Evolutionary conservation across 2,888 invertebrate genomes (phyloP).

Genomic region (Sarcophaga rosellei): DNA sequence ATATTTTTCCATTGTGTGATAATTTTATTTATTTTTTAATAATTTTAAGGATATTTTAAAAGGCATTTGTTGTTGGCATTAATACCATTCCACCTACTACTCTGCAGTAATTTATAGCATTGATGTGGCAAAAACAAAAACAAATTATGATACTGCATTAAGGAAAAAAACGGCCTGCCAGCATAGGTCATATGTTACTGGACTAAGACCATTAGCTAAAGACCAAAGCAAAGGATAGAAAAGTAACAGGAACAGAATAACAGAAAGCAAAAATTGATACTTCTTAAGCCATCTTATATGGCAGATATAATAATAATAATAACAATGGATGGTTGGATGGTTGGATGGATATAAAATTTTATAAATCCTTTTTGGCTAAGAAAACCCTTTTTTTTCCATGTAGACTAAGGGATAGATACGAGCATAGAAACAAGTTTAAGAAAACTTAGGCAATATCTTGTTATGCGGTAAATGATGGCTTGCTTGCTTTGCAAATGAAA

Average conservation of each 20-base stretch:
- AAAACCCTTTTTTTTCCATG: not conserved
- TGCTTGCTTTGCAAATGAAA: not conserved
- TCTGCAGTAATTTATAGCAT: no score
- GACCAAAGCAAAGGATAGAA: not conserved
- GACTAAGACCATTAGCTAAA: not conserved
- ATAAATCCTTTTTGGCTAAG: not conserved
- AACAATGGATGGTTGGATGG: not conserved
- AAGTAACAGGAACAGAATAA: no score
- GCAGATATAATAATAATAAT: constrained; percentile 8
- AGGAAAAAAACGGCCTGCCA: not conserved
- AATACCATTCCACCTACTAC: no score
- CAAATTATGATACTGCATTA: not conserved
- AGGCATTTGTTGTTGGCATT: no score
- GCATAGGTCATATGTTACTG: not conserved
- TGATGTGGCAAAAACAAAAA: not conserved
- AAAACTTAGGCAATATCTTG: no score
- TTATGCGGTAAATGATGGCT: not conserved
- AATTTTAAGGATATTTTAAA: no score
- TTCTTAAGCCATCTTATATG: not conserved
- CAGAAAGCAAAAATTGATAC: constrained; percentile 7
- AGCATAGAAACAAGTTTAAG: no score
- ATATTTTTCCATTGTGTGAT: no score
- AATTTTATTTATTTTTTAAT: no score
- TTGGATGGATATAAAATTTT: constrained; percentile 1
- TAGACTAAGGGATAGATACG: no score